Evolutionary conservation across 2,797 vertebrate species (phyloP).

Genomic region (Syngnathus acus): DNA sequence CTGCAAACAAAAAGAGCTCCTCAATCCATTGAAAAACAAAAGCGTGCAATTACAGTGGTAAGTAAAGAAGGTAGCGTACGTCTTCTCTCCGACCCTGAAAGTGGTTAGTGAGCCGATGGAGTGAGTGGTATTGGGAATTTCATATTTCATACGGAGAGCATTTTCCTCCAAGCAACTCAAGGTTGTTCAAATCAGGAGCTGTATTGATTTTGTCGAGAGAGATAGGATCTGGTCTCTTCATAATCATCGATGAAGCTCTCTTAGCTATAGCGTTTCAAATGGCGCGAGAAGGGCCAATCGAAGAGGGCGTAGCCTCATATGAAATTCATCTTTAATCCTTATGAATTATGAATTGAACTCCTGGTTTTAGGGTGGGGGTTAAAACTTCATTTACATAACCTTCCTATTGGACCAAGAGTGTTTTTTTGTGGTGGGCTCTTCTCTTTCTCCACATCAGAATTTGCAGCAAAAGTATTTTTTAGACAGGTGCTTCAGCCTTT

Average conservation of each 20-base stretch:
- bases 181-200: slow-evolving; percentile 46
- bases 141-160: slow-evolving; percentile 26
- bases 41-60: neutral
- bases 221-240: slow-evolving; percentile 45
- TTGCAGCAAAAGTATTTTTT: slow-evolving; percentile 20
- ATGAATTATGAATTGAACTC: slow-evolving; percentile 69
- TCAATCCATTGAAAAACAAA: neutral
- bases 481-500: slow-evolving; percentile 9
- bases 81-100: neutral
- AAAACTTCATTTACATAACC: slow-evolving; percentile 61
- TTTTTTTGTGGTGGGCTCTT: slow-evolving; percentile 44
- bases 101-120: neutral
- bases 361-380: slow-evolving; percentile 19
- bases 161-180: slow-evolving; percentile 30
- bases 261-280: slow-evolving; percentile 40
- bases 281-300: slow-evolving; percentile 32
- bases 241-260: slow-evolving; percentile 49
- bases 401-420: slow-evolving; percentile 56
- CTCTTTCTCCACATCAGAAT: slow-evolving; percentile 21
- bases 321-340: slow-evolving; percentile 65
- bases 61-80: neutral
- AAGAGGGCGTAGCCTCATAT: slow-evolving; percentile 44
- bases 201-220: slow-evolving; percentile 58
- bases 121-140: slow-evolving; percentile 11
- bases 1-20: neutral